Percentiles rank a stretch among this genome's conserved stretches.
Evolutionary conservation across 2,888 invertebrate genomes (phyloP).

Genomic region (Synergus umbraculus): DNA sequence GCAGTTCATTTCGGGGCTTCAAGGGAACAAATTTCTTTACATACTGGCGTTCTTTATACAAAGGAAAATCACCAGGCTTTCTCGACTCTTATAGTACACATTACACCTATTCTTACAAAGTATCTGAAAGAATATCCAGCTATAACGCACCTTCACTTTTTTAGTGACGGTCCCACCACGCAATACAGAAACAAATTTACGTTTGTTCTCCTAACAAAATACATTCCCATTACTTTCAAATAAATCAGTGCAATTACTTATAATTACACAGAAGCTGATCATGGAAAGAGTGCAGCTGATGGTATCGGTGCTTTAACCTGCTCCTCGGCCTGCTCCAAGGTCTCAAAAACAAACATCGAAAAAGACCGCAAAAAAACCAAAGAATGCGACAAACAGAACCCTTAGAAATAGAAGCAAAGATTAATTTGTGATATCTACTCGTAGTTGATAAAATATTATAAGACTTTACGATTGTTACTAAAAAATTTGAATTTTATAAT

Average conservation of each 20-base stretch:
- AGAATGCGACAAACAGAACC: too few species aligned
- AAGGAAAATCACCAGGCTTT: slow-evolving; percentile 28
- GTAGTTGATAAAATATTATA: too few species aligned
- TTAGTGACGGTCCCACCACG: slow-evolving; percentile 10
- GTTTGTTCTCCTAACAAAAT: slow-evolving; percentile 3
- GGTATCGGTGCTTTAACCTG: neutral
- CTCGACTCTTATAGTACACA: slow-evolving; percentile 36
- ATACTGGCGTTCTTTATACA: slow-evolving; percentile 36
- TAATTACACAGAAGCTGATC: slow-evolving; percentile 2
- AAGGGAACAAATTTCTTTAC: slow-evolving; percentile 33
- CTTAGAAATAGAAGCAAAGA: too few species aligned
- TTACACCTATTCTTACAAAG: neutral
- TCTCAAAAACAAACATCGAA: too few species aligned
- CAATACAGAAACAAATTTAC: slow-evolving; percentile 15
- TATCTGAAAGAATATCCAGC: too few species aligned
- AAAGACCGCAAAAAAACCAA: too few species aligned
- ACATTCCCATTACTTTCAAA: neutral
- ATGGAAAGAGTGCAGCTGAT: slow-evolving; percentile 16
- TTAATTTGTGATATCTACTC: too few species aligned
- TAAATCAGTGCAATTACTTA: neutral
- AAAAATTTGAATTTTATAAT: too few species aligned
- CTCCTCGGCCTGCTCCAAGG: too few species aligned
- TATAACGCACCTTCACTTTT: neutral
- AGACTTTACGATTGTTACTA: too few species aligned
- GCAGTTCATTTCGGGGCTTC: slow-evolving; percentile 40